Evolutionary conservation across 2,797 vertebrate genomes (phyloP), one percentile per base, ranked within the genome.

Genomic region (Ctenopoma multispine): DNA sequence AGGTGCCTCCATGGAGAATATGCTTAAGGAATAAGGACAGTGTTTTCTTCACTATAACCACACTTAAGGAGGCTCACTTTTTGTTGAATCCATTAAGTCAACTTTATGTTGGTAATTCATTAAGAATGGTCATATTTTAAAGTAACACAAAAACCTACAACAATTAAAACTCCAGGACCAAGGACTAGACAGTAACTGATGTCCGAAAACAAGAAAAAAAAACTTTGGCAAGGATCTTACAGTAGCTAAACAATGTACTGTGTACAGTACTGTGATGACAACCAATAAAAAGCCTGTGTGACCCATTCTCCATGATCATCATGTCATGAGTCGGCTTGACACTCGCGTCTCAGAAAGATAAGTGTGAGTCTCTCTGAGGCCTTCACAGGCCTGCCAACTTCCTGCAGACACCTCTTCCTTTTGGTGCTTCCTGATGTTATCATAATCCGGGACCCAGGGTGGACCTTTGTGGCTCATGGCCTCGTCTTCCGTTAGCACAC

Each of bases 391-490:
- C 68, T 81, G 89, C 82, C 82, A 88, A 21, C 95, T 97, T 98
- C 97, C 96, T 96, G 91, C 87, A 92, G 92, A 93, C 90, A 92
- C 88, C 89, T 92, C 92, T 93, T 92, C 89, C 91, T 91, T 80
- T 84, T 87, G 90, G 89, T 82, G 75, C 93, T 97, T 97, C 96
- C 96, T 96, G 96, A 96, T 97, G 94, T 96, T 96, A 95, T 96
- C 96, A 93, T 94, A 94, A 93, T 94, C 92, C 90, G 80, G 93
- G 91, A 93, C 92, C 93, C 91, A 81, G 87, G 87, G 92, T 72
- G 82, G 94, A 93, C 94, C 96, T 97, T 97, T 97, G 96, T 97
- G 96, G 94, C 95, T 94, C 95, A 92, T 95, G 94, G 92, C 94
- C 96, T 94, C 92, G 72, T 86, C 94, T 95, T 94, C 94, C 96